A percentile compares a stretch with the other conserved stretches of the same genome.
phyloP scores from a whole-genome alignment of 2,797 vertebrate genomes.

The Echeneis naucrates region DNA sequence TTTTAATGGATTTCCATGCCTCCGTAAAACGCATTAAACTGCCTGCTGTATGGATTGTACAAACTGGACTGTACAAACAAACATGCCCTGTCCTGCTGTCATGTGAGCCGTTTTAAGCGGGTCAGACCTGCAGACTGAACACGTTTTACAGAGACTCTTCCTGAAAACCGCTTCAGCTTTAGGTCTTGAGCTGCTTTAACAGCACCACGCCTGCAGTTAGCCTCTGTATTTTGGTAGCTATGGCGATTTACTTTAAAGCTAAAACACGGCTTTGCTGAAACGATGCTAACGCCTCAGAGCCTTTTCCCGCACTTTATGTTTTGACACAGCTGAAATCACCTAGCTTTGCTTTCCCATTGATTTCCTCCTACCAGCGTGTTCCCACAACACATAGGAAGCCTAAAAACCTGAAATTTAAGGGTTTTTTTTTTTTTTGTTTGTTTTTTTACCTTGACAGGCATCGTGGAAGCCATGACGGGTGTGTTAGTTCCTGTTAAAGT shows the following conservation, averaged over 20 bases:
- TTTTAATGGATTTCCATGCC: too few relatives aligned
- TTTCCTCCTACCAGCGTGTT: background rate
- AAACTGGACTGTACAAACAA: too few relatives aligned
- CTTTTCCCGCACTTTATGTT: slow-evolving; percentile 26
- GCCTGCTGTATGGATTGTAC: too few relatives aligned
- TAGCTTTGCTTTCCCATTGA: background rate
- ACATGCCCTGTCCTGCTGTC: too few relatives aligned
- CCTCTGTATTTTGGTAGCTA: background rate
- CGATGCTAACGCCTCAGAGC: slow-evolving; percentile 9
- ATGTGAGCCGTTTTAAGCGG: too few relatives aligned
- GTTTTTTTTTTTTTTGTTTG: too few relatives aligned
- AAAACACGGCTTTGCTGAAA: background rate
- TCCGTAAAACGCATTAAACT: too few relatives aligned
- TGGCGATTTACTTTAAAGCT: background rate
- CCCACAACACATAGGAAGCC: background rate
- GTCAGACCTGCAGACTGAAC: background rate
- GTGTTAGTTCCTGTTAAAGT: background rate
- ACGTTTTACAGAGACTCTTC: slow-evolving; percentile 1
- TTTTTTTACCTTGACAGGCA: slow-evolving; percentile 80
- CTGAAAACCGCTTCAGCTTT: background rate
- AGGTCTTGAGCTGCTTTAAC: background rate
- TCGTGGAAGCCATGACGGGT: slow-evolving; percentile 66
- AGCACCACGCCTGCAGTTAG: background rate
- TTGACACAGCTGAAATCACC: background rate
- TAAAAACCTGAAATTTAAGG: too few relatives aligned